Conservation (phyloP, 2,113 vertebrate genomes). For the Zingel zingel region DNA sequence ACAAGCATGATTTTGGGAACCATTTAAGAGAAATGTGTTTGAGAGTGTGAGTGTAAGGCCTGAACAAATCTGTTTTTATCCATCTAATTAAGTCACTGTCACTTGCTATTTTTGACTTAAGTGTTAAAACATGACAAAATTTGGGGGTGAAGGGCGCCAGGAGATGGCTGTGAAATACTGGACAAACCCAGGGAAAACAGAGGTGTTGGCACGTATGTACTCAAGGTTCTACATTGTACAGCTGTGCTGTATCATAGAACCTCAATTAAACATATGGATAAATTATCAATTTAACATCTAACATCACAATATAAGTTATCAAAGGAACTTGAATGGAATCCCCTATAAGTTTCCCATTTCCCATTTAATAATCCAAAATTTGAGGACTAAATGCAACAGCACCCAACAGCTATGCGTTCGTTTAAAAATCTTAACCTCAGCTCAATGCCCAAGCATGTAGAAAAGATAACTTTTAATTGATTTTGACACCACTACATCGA, state of each 20-base stretch:
- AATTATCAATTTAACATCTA: too few species aligned
- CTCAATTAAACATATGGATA: too few species aligned
- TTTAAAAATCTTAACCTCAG: neutral
- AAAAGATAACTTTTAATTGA: conserved; percentile 27
- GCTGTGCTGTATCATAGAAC: too few species aligned
- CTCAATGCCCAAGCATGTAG: conserved; percentile 8
- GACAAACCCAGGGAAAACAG: too few species aligned
- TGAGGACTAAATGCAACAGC: neutral
- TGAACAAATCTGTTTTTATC: too few species aligned
- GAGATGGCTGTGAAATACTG: too few species aligned
- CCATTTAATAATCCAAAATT: conserved; percentile 12
- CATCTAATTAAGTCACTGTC: too few species aligned
- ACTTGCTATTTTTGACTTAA: too few species aligned
- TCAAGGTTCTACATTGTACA: too few species aligned
- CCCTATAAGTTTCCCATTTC: neutral
- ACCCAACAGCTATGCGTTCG: neutral
- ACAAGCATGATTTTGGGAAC: neutral
- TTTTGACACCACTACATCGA: conserved; percentile 32
- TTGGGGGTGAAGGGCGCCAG: too few species aligned
- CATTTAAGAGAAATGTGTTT: neutral
- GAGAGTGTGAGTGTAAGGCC: neutral
- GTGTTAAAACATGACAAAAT: too few species aligned
- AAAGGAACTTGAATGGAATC: neutral
- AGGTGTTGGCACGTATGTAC: too few species aligned
- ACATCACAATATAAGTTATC: neutral